A percentile compares a stretch with the other conserved stretches of the same genome.
These are phyloP conservation scores for Drosophila baimaii DNA, from an alignment of 1,140 invertebrate genomes.

Conservation along the genomic window DNA sequence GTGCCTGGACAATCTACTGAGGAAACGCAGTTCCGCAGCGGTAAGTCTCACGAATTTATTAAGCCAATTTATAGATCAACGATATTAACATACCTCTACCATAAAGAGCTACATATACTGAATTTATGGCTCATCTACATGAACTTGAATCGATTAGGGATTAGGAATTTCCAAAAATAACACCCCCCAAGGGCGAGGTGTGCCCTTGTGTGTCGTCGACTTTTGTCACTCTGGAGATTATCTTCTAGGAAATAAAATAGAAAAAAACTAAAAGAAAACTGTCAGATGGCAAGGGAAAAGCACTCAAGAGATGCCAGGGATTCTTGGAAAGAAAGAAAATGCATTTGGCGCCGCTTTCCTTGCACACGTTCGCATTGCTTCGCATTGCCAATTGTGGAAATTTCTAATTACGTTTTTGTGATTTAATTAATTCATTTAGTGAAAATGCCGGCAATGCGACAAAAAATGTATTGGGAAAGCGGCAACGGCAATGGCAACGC, in stretches of 20 bases:
- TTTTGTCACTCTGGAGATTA: constrained; percentile 27
- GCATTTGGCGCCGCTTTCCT: constrained; percentile 70
- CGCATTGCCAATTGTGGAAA: constrained; percentile 63
- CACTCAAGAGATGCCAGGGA: constrained; percentile 41
- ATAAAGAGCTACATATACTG: no score
- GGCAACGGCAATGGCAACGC: neutral
- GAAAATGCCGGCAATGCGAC: constrained; percentile 72
- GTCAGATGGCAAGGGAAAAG: constrained; percentile 6
- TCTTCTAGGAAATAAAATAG: constrained; percentile 14
- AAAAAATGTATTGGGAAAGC: constrained; percentile 52
- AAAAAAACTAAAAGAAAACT: constrained; percentile 21
- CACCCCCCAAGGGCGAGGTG: constrained; percentile 3
- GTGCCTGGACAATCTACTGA: constrained; percentile 88
- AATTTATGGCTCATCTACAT: constrained; percentile 25
- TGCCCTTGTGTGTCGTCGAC: constrained; percentile 24
- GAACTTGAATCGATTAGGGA: constrained; percentile 41
- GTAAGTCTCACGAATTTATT: constrained; percentile 59
- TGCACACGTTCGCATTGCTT: constrained; percentile 39
- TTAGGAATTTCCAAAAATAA: constrained; percentile 20
- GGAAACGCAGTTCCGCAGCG: constrained; percentile 77
- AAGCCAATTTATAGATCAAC: neutral
- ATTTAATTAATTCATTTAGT: constrained; percentile 82
- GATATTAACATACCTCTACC: neutral
- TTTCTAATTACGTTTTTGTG: constrained; percentile 80
- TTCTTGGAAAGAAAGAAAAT: constrained; percentile 70